These are phyloP conservation scores for Hypsopygia costalis DNA, from an alignment of 2,888 invertebrate genomes.

Conservation along the genomic window DNA sequence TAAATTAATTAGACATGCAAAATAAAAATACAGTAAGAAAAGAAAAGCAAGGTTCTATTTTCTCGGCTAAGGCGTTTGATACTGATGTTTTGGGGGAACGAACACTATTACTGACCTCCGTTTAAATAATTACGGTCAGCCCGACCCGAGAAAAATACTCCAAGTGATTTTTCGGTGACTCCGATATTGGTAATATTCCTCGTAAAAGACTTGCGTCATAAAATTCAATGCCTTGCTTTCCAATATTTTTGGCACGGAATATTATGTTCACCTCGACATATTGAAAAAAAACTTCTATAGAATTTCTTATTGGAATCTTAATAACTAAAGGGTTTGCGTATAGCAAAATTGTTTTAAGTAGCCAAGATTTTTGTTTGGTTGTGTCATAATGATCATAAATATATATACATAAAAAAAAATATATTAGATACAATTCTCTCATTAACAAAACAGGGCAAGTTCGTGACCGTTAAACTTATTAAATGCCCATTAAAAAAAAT, in stretches of 20 bases:
- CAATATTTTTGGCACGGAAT: conserved; percentile 1
- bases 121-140: conserved; percentile 23
- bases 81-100: conserved; percentile 12
- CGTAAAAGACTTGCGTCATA: conserved; percentile 17
- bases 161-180: conserved; percentile 17
- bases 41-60: conserved; percentile 1
- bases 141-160: conserved; percentile 13
- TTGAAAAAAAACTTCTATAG: background rate
- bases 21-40: background rate
- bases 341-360: too few species aligned
- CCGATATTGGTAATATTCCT: conserved; percentile 15
- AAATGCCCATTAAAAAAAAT: too few species aligned
- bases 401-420: too few species aligned
- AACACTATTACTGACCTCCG: conserved; percentile 19
- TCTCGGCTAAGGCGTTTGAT: background rate
- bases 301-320: too few species aligned
- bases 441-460: too few species aligned
- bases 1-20: background rate
- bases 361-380: too few species aligned
- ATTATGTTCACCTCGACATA: background rate
- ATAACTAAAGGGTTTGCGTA: too few species aligned
- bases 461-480: too few species aligned
- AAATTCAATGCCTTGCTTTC: conserved; percentile 11
- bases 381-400: too few species aligned
- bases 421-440: too few species aligned